Percentiles rank a stretch among this genome's conserved stretches.
phyloP scores from a whole-genome alignment of 2,113 vertebrate species.

The Alligator mississippiensis region DNA sequence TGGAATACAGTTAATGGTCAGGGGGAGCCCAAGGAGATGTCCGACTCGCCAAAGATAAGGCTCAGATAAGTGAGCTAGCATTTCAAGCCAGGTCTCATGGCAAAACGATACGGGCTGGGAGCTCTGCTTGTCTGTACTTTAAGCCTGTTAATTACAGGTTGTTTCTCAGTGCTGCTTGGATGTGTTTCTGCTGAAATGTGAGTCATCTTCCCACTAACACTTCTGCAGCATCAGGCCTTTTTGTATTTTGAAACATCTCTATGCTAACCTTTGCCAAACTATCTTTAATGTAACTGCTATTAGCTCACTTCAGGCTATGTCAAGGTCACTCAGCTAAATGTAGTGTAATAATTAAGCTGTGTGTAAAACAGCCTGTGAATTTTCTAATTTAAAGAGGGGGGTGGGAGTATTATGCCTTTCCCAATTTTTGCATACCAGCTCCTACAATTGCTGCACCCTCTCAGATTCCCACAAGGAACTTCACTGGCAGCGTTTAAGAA shows the following conservation, averaged over 20 bases:
- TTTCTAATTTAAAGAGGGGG: not conserved
- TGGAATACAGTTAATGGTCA: not conserved
- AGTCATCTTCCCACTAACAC: not conserved
- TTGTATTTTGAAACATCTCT: not conserved
- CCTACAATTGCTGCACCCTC: not conserved
- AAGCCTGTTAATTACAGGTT: slow-evolving; percentile 17
- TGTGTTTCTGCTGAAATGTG: slow-evolving; percentile 13
- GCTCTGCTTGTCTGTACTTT: not conserved
- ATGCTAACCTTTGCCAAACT: not conserved
- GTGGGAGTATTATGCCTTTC: not conserved
- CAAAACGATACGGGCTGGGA: not conserved
- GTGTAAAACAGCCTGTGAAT: slow-evolving; percentile 18
- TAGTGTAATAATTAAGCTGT: slow-evolving; percentile 51
- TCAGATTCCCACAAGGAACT: not conserved
- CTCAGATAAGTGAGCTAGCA: slow-evolving; percentile 20
- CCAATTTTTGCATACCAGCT: rapidly evolving
- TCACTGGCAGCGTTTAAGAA: not conserved
- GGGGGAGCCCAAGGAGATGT: not conserved
- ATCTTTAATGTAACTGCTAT: not conserved
- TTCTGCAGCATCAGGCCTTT: not conserved
- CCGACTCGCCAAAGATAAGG: slow-evolving; percentile 21
- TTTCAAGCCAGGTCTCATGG: slow-evolving; percentile 43
- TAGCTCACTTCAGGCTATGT: not conserved
- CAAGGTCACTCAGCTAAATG: slow-evolving; percentile 49
- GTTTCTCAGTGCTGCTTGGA: not conserved